A percentile compares a stretch with the other conserved stretches of the same genome.
Evolutionary conservation across 2,113 vertebrate genomes (phyloP).

Genomic region (Macrotus californicus): DNA sequence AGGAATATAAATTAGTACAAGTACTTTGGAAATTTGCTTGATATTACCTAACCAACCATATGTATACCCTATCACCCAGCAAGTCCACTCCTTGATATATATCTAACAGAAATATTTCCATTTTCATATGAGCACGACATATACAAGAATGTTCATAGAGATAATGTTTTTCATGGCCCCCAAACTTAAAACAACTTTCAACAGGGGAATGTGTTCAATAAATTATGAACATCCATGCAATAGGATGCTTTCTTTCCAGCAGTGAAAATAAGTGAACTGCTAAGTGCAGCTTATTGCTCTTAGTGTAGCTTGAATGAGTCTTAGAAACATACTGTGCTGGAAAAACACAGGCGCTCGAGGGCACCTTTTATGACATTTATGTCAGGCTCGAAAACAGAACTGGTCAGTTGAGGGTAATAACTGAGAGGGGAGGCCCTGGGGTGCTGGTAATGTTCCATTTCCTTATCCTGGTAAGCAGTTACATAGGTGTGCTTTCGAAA

Average conservation of each 20-base stretch:
- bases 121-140: background rate
- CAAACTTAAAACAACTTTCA: constrained; percentile 16
- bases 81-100: background rate
- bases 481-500: background rate
- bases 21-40: background rate
- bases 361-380: background rate
- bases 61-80: background rate
- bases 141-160: background rate
- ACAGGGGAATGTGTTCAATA: constrained; percentile 2
- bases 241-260: background rate
- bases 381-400: background rate
- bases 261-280: constrained; percentile 10
- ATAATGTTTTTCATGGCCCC: background rate
- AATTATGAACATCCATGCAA: background rate
- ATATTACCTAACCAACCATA: background rate
- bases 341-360: background rate
- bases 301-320: background rate
- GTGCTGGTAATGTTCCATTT: background rate
- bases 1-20: background rate
- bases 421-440: background rate
- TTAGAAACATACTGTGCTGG: background rate
- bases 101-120: constrained; percentile 4
- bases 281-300: background rate
- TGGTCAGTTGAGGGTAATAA: background rate
- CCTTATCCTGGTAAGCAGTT: background rate